These are phyloP conservation scores for Syritta pipiens DNA, from an alignment of 2,888 invertebrate species.

Conservation along the genomic window DNA sequence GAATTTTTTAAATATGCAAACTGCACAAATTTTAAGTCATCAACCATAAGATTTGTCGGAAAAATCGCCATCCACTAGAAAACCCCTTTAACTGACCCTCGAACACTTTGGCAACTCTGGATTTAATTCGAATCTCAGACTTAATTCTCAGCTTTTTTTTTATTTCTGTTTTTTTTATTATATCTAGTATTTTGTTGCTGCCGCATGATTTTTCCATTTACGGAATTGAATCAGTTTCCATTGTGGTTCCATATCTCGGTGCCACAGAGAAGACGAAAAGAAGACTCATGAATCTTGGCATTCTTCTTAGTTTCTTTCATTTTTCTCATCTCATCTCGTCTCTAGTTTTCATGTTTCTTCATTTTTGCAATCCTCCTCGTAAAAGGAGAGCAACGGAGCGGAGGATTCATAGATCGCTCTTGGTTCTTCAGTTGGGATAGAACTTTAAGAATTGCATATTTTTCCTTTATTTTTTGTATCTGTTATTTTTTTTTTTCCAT, in stretches of 20 bases:
- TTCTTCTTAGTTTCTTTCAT: constrained; percentile 14
- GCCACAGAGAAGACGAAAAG: constrained; percentile 16
- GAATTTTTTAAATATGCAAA: too few relatives aligned
- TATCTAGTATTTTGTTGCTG: constrained; percentile 4
- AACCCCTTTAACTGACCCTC: too few relatives aligned
- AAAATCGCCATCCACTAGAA: too few relatives aligned
- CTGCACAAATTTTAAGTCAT: too few relatives aligned
- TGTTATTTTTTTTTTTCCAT: too few relatives aligned
- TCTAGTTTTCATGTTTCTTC: constrained; percentile 16
- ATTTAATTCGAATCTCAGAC: constrained; percentile 51
- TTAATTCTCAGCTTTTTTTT: constrained; percentile 39
- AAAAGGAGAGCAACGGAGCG: neutral
- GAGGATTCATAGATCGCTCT: constrained; percentile 23
- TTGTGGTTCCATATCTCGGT: constrained; percentile 38
- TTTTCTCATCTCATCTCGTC: too few relatives aligned
- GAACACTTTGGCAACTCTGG: constrained; percentile 56
- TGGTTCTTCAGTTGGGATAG: neutral
- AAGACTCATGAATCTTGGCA: constrained; percentile 12
- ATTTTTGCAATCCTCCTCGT: constrained; percentile 39
- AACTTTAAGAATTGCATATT: too few relatives aligned
- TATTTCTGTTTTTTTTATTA: constrained; percentile 27
- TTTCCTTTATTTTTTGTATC: too few relatives aligned
- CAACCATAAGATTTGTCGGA: too few relatives aligned
- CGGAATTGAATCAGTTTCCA: constrained; percentile 57
- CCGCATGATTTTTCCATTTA: constrained; percentile 54